phyloP scores from a whole-genome alignment of 2,113 vertebrate species.

The Microcebus griseorufus region DNA sequence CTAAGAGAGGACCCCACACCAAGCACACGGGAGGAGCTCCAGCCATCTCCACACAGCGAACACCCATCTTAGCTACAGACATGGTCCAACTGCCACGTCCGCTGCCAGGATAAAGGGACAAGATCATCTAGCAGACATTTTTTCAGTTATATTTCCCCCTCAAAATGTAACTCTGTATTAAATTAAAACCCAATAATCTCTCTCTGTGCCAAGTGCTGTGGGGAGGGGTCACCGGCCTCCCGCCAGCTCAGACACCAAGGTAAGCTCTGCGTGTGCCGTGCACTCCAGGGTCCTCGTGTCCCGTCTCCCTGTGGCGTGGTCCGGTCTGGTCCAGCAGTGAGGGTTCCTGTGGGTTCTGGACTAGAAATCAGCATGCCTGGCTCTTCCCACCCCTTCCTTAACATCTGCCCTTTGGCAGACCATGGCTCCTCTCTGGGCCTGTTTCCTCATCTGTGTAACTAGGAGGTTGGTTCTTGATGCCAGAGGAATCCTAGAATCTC shows the following conservation, averaged over 20 bases:
- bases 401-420: neutral
- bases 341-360: neutral
- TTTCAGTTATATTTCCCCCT: neutral
- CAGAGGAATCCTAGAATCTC: neutral
- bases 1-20: no score
- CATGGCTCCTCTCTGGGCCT: neutral
- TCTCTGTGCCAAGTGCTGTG: neutral
- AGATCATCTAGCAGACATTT: neutral
- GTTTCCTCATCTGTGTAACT: neutral
- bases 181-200: neutral
- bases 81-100: neutral
- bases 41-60: no score
- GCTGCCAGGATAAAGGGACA: neutral
- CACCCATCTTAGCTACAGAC: neutral
- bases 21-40: no score
- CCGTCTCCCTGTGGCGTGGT: neutral
- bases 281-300: no score
- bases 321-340: neutral
- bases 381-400: neutral
- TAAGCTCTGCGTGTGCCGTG: neutral
- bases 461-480: neutral
- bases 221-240: neutral
- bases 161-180: neutral
- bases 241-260: neutral
- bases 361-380: neutral